Conservation (phyloP, 1,140 invertebrate genomes). For the Caligus rogercresseyi region DNA sequence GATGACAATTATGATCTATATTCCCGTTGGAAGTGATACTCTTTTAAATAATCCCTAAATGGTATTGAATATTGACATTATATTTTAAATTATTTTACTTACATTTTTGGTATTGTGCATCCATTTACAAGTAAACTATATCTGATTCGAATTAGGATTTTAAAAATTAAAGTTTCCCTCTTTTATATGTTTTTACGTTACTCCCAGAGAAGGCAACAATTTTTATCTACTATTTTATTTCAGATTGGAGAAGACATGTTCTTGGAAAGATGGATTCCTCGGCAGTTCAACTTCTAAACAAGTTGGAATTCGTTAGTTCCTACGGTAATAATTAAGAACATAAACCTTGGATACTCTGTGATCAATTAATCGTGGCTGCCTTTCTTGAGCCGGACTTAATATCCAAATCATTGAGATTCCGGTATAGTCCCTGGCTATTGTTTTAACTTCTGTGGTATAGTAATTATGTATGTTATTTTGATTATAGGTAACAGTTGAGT, state of each 20-base stretch:
- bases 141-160: neutral
- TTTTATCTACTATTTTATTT: neutral
- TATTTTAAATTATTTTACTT: neutral
- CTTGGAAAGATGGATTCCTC: constrained; percentile 4
- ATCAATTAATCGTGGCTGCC: constrained; percentile 10
- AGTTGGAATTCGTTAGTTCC: neutral
- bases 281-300: neutral
- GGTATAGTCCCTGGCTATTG: neutral
- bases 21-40: no score
- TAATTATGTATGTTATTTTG: neutral
- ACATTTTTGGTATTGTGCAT: neutral
- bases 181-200: neutral
- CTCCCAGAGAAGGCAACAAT: neutral
- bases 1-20: no score
- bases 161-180: neutral
- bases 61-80: no score
- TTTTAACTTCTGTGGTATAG: neutral
- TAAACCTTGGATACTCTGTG: neutral
- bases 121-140: neutral
- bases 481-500: neutral
- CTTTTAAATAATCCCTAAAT: no score
- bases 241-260: neutral
- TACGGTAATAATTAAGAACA: neutral
- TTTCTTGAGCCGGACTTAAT: neutral
- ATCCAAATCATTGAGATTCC: neutral